Evolutionary conservation across 92 coral and sea anemone genomes (phyloP), one percentile per base, ranked within the genome.

Genomic region (Porites lobata): DNA sequence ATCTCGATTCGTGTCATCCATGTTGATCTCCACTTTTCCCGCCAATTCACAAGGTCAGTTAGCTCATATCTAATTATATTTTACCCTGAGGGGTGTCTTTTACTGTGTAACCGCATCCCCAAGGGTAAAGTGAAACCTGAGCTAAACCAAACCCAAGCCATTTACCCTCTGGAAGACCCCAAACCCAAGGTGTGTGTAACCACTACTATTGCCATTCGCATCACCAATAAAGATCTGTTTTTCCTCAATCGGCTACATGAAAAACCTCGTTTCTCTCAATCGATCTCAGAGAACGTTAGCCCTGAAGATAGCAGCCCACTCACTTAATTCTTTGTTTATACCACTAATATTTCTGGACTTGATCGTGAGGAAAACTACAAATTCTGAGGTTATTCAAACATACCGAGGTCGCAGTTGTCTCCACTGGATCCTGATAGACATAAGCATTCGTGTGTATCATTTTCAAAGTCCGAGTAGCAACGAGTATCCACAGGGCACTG

Each of bases 151-250:
- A 76, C 82, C 89, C 83, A 65, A 85, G 89, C 82, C 82, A 66
- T 64, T 65, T 64, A 85, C 89, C 82, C 76, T 76, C 68, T 50
- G 69, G 82, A 85, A 76, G 76, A 61, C 79, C 89, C 83, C 54
- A 86, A 76, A 79, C 89, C 89, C 76, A 86, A 80, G 89, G 79
- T 78, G 79, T 75, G 89, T 77, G 89, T 86, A 86, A 76, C 89
- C 84, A 77, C 89, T 20, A 53, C 89, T 86, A 85, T 26, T 26
- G 29, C 29, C 29, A n/a, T n/a, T n/a, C n/a, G n/a, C n/a, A n/a
- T n/a, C n/a, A n/a, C n/a, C n/a, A n/a, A n/a, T 38, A 38, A 38
- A 38, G 47, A 38, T 38, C 47, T 38, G 47, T 38, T 38, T 38
- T 4, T 38, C 47, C 47, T 4, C 47, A 4, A 38, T 38, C 47